A percentile compares a stretch with the other conserved stretches of the same genome.
Conservation (phyloP, 2,888 invertebrate species). For the Ptychoptera contaminata region DNA sequence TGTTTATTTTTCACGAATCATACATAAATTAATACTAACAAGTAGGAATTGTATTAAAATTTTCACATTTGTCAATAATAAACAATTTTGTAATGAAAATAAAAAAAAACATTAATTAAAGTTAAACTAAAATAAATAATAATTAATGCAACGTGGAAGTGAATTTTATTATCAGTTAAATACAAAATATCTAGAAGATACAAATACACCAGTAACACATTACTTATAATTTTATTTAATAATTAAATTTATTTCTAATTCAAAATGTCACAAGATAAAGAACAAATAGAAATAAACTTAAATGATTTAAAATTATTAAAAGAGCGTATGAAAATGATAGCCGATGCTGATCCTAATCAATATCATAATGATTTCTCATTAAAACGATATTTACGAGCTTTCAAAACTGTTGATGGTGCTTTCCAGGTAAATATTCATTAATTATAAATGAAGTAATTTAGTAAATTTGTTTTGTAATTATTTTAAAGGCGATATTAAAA, state of each 20-base stretch:
- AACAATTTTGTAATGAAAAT: no score
- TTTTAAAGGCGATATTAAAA: conserved; percentile 51
- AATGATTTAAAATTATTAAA: conserved; percentile 48
- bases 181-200: no score
- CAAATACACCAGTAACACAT: no score
- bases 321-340: conserved; percentile 54
- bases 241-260: conserved; percentile 9
- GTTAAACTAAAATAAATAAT: no score
- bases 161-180: no score
- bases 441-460: conserved; percentile 2
- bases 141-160: no score
- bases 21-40: no score
- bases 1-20: no score
- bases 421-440: conserved; percentile 42
- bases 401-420: conserved; percentile 54
- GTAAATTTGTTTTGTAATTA: not conserved
- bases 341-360: conserved; percentile 54
- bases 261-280: conserved; percentile 26
- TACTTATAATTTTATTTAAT: not conserved
- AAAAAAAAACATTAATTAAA: no score
- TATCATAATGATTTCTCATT: conserved; percentile 61
- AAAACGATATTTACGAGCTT: conserved; percentile 53
- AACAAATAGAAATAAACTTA: conserved; percentile 37
- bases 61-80: no score
- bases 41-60: no score